Evolutionary conservation across 1,140 invertebrate species (phyloP).

Genomic region (Drosophila subpulchrella): DNA sequence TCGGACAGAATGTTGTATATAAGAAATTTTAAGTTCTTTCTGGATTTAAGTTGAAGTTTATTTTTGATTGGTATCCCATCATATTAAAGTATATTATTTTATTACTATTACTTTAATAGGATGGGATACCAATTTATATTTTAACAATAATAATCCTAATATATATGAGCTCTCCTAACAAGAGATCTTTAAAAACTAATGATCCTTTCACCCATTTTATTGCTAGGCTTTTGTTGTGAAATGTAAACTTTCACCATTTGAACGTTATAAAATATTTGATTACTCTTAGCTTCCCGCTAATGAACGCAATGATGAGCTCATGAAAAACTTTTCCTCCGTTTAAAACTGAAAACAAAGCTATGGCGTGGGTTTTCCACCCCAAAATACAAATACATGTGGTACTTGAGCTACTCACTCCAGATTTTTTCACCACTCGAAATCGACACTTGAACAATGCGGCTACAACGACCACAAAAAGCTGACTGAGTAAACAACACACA

Average conservation of each 20-base stretch:
- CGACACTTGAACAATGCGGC: slow-evolving; percentile 34
- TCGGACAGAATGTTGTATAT: too few relatives aligned
- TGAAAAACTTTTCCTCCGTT: not conserved
- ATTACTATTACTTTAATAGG: too few relatives aligned
- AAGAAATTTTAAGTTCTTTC: too few relatives aligned
- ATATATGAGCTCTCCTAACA: too few relatives aligned
- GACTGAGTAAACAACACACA: slow-evolving; percentile 29
- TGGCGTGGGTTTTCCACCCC: not conserved
- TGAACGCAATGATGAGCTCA: slow-evolving; percentile 1
- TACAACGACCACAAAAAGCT: slow-evolving; percentile 27
- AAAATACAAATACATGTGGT: slow-evolving; percentile 8
- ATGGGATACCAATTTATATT: too few relatives aligned
- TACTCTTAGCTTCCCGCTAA: not conserved
- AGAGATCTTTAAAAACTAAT: too few relatives aligned
- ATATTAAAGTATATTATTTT: too few relatives aligned
- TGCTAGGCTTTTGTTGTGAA: not conserved
- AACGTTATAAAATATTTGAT: not conserved
- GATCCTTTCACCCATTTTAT: not conserved
- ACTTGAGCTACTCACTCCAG: not conserved
- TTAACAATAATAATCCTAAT: not conserved
- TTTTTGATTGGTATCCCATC: too few relatives aligned
- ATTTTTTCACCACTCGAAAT: slow-evolving; percentile 30
- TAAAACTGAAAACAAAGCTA: not conserved
- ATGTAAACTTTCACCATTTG: not conserved
- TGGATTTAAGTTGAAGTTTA: too few relatives aligned